Evolutionary conservation across 2,113 vertebrate genomes (phyloP), one percentile per base, ranked within the genome.

Genomic region (Heterotis niloticus): DNA sequence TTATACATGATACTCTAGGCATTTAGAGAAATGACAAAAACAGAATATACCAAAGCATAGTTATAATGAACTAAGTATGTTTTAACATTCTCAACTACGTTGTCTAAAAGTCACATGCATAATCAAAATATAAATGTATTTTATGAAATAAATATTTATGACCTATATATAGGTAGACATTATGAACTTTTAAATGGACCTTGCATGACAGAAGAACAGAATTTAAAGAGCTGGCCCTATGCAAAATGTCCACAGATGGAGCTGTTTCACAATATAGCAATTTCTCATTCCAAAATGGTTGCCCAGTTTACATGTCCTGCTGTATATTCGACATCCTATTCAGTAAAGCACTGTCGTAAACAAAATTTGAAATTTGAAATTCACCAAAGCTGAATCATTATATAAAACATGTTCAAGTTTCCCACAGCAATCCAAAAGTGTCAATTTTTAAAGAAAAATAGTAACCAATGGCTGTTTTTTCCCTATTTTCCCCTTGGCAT

Each of bases 231-330:
- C 83, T 79, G 84, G 75, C 72, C 80, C 14, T 69, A 68, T 67
- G 18, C 0, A 74, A 78, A 87, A 86, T 81, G 85, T 87, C 87
- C 88, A 86, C 78, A 69, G 64, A 85, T 86, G 88, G 87, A 82
- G 82, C 77, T 82, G 82, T 82, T 86, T 72, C 75, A 70, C 79
- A 62, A 78, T 72, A 78, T 72, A 75, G 68, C 79, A 62, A 78
- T 75, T 77, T 16, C 64, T 56, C 52, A 29, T 66, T 77, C 44
- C 16, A n/a, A 12, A 74, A 74, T 57, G 24, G 23, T 54, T 56
- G 71, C 5, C 52, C 54, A 74, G 16, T 17, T 26, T 24, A 44
- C 67, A 69, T 16, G 24, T 69, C 17, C 5, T 51, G 10, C 69
- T 71, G 71, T 73, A 74, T 52, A 74, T 59, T 74, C 71, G 26